Base-by-base conservation (phyloP, 2,113 vertebrate genomes). In the Notiomystis cincta region DNA sequence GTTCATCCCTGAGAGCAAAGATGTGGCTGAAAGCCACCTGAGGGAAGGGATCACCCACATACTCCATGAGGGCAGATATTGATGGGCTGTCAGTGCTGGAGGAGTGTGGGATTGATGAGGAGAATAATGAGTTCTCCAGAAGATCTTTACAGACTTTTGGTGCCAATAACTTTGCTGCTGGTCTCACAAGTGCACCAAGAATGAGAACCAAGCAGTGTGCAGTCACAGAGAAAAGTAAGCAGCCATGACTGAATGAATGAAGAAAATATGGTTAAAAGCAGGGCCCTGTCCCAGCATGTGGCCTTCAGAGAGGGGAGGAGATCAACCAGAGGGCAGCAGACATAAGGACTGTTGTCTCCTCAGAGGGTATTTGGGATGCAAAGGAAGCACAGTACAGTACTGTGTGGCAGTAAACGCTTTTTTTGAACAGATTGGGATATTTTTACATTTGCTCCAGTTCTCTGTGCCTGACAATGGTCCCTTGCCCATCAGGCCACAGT, bases 361-460 rank as follows among this genome's bases (percentile, higher is more conserved):
- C 44, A 73, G 54, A 72, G 70, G 47, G 12, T 22, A 9, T 15
- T 38, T 76, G 33, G 90, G 31, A 47, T 78, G 67, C 19, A 75
- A 71, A 76, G 20, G 67, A 25, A 35, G 15, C 42, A n/a, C 1
- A 12, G 6, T 15, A 4, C 27, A 38, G 18, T 15, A 11, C 38
- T 58, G 56, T 79, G 27, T 16, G 54, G 48, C 18, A 60, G 12
- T 2, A 2, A 81, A 78, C 53, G 42, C 7, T 30, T 61, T 71
- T 87, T 81, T 64, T 42, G 25, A 28, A 53, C 7, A 14, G 23
- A 38, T 82, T 30, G 38, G 71, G 60, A 16, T 82, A 84, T 90
- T 92, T 91, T 91, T 62, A 62, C 48, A 15, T 97, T 95, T 96
- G 76, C 65, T 84, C 86, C 76, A 90, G 67, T 84, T 96, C 61